Evolutionary conservation across 1,140 invertebrate genomes (phyloP).

Genomic region (Drosophila nigromelanica): DNA sequence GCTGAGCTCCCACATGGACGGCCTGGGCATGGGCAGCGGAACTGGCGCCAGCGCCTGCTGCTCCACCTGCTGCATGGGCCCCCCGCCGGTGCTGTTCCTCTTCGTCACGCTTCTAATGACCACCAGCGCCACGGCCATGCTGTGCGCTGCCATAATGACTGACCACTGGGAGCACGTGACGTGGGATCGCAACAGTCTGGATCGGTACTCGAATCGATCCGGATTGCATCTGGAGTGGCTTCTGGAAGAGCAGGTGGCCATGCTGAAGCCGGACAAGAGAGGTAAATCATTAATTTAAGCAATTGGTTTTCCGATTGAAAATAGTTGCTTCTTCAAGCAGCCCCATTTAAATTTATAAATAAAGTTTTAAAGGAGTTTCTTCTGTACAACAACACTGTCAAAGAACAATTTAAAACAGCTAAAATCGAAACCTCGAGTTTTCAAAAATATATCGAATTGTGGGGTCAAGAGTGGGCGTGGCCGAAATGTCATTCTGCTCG

Average conservation of each 20-base stretch:
- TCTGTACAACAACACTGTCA: too few species aligned
- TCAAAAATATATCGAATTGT: too few species aligned
- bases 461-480: too few species aligned
- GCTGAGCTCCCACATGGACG: conserved; percentile 75
- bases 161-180: conserved; percentile 93
- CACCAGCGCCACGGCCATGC: conserved; percentile 88
- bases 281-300: conserved; percentile 55
- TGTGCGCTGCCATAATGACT: conserved; percentile 92
- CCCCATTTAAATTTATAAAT: too few species aligned
- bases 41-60: conserved; percentile 68
- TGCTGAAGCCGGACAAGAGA: conserved; percentile 74
- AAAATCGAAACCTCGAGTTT: too few species aligned
- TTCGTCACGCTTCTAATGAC: conserved; percentile 85
- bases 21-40: conserved; percentile 66
- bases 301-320: not conserved
- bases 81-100: conserved; percentile 78
- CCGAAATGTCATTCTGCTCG: too few species aligned
- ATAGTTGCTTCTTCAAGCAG: too few species aligned
- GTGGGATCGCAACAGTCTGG: conserved; percentile 88
- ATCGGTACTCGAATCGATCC: conserved; percentile 85
- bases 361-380: too few species aligned
- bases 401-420: too few species aligned
- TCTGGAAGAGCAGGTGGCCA: conserved; percentile 87
- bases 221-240: conserved; percentile 86
- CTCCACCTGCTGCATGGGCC: conserved; percentile 77